Evolutionary conservation across 2,888 invertebrate species (phyloP).

Genomic region (Enchytraeus crypticus): DNA sequence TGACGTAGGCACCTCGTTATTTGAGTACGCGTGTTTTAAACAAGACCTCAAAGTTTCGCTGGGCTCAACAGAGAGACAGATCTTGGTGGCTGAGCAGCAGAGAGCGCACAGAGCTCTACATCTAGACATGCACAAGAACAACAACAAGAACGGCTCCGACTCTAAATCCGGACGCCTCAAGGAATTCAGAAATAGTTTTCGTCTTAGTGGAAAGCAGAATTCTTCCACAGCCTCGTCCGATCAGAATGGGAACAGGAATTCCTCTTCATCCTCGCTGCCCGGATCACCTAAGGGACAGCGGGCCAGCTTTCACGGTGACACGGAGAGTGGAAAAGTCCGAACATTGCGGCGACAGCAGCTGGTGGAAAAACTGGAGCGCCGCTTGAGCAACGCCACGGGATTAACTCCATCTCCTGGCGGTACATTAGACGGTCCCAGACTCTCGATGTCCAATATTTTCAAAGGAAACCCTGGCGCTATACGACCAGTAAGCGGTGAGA

Average conservation of each 20-base stretch:
- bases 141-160: not conserved
- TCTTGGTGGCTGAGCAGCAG: not conserved
- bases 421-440: not conserved
- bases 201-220: too few species aligned
- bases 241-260: too few species aligned
- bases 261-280: too few species aligned
- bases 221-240: too few species aligned
- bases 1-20: too few species aligned
- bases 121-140: not conserved
- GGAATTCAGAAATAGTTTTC: not conserved
- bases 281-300: too few species aligned
- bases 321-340: not conserved
- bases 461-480: too few species aligned
- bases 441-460: too few species aligned
- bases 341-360: not conserved
- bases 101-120: not conserved
- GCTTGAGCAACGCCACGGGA: not conserved
- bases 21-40: too few species aligned
- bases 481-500: too few species aligned
- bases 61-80: not conserved
- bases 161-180: not conserved
- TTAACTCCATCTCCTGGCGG: not conserved
- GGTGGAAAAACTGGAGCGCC: not conserved
- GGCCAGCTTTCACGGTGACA: too few species aligned
- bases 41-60: too few species aligned